Evolutionary conservation across 2,113 vertebrate species (phyloP).

Genomic region (Lophotis ruficrista): DNA sequence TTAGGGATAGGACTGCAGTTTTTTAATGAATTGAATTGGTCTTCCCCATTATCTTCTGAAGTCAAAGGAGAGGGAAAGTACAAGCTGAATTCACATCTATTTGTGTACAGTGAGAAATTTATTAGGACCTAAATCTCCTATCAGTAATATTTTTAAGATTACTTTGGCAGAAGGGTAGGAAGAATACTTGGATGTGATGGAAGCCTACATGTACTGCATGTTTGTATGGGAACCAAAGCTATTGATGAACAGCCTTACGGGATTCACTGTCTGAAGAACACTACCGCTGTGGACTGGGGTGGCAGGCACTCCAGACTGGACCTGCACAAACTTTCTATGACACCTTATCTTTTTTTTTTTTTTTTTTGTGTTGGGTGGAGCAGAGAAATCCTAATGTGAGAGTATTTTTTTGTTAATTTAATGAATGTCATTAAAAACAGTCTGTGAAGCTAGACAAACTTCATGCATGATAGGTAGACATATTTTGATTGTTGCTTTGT

Average conservation of each 20-base stretch:
- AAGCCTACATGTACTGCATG: background rate
- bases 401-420: background rate
- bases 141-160: background rate
- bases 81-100: background rate
- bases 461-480: background rate
- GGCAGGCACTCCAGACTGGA: background rate
- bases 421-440: background rate
- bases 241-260: background rate
- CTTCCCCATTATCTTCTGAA: background rate
- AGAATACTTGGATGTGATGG: background rate
- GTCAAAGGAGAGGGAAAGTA: background rate
- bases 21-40: background rate
- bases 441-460: background rate
- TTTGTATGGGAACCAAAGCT: background rate
- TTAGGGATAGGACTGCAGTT: background rate
- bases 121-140: background rate
- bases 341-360: background rate
- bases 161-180: background rate
- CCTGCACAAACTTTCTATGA: background rate
- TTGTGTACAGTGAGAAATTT: background rate
- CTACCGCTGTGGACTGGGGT: background rate
- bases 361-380: too few relatives aligned
- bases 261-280: background rate
- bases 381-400: background rate
- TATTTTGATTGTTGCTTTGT: background rate